Percentiles rank a stretch among this genome's conserved stretches.
Evolutionary conservation across 2,113 vertebrate genomes (phyloP).

Genomic region (Entosphenus tridentatus): DNA sequence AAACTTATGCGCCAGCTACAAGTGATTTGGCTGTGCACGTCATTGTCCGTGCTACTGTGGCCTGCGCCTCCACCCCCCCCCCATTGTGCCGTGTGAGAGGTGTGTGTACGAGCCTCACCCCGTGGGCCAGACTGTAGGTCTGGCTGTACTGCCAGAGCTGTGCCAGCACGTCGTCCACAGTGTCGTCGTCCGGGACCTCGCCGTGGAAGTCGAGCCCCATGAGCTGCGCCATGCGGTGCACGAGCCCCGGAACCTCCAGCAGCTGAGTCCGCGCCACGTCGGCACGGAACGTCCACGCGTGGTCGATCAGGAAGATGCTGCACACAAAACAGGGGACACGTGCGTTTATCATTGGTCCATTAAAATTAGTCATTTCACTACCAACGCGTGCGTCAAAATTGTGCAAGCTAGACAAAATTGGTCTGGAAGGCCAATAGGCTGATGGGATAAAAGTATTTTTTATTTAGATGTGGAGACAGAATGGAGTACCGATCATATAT

Average conservation of each 20-base stretch:
- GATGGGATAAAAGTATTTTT: background rate
- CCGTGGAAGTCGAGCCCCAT: conserved; percentile 59
- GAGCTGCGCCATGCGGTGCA: conserved; percentile 53
- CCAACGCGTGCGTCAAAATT: background rate
- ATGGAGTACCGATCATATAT: background rate
- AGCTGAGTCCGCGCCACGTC: conserved; percentile 44
- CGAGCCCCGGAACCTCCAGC: conserved; percentile 37
- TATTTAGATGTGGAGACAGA: background rate
- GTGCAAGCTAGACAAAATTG: background rate
- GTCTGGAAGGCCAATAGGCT: background rate
- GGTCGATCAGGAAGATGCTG: conserved; percentile 73
- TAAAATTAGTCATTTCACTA: background rate
- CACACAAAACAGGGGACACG: conserved; percentile 3
- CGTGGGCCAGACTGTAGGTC: conserved; percentile 62
- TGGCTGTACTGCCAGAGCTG: conserved; percentile 93
- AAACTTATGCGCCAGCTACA: no score
- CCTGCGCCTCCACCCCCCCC: no score
- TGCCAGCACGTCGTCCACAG: conserved; percentile 38
- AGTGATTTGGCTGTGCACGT: no score
- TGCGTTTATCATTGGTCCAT: background rate
- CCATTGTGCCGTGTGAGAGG: no score
- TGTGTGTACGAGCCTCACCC: conserved; percentile 25
- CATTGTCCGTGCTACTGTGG: no score
- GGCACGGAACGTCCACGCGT: conserved; percentile 60
- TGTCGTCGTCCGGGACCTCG: conserved; percentile 32